phyloP scores from a whole-genome alignment of 53 echinoderm and acorn worm species.

The Stichopus horrens region DNA sequence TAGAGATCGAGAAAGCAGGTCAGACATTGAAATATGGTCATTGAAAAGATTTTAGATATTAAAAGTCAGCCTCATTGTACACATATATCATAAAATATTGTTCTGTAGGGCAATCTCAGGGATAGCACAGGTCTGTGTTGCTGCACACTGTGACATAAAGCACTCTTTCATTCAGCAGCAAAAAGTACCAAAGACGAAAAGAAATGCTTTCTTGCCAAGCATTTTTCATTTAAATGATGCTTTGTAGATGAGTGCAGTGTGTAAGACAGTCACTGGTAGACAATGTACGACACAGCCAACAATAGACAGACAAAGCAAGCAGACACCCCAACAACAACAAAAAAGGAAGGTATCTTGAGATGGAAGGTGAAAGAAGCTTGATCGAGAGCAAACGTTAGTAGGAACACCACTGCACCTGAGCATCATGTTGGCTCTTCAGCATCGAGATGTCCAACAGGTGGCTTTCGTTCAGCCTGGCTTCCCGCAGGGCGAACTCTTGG shows the following conservation, averaged over 20 bases:
- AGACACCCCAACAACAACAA: not conserved
- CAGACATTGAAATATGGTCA: too few relatives aligned
- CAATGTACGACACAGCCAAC: not conserved
- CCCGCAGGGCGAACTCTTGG: conserved; percentile 70
- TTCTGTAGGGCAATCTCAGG: too few relatives aligned
- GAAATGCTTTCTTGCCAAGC: too few relatives aligned
- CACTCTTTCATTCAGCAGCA: too few relatives aligned
- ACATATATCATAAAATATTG: too few relatives aligned
- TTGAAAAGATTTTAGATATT: too few relatives aligned
- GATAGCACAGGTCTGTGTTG: too few relatives aligned
- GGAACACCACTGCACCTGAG: conserved; percentile 98
- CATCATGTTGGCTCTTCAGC: conserved; percentile 84
- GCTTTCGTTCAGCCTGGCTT: conserved; percentile 59
- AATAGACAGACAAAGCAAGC: not conserved
- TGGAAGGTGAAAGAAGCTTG: not conserved
- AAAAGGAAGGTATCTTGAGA: not conserved
- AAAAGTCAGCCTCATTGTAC: too few relatives aligned
- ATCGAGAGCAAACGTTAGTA: conserved; percentile 52
- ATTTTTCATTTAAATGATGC: too few relatives aligned
- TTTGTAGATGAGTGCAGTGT: not conserved
- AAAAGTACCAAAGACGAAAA: too few relatives aligned
- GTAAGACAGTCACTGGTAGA: not conserved
- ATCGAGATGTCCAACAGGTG: conserved; percentile 83
- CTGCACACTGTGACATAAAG: too few relatives aligned
- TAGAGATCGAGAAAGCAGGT: too few relatives aligned